These are phyloP conservation scores for Sipha maydis DNA, from an alignment of 2,888 invertebrate species.

Conservation along the genomic window DNA sequence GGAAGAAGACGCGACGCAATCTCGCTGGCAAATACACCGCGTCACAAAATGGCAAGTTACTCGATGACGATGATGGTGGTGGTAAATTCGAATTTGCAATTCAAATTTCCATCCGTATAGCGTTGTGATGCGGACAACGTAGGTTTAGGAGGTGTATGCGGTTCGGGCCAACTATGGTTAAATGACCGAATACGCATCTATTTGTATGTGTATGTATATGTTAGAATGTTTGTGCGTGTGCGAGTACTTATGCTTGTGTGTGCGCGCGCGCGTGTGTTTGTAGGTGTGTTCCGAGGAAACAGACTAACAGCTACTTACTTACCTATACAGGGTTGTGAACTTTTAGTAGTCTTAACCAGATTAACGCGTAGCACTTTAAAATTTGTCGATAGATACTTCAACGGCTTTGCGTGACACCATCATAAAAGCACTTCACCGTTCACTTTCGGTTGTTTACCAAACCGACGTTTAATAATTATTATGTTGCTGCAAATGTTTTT, in stretches of 20 bases:
- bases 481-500: too few species aligned
- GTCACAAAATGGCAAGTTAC: constrained; percentile 46
- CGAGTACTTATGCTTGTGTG: too few species aligned
- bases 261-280: not conserved
- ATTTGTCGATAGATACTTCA: constrained; percentile 25
- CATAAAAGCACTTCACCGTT: not conserved
- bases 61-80: not conserved
- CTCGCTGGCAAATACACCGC: not conserved
- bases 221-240: too few species aligned
- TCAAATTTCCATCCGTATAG: constrained; percentile 30
- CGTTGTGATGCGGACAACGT: not conserved
- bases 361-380: constrained; percentile 33
- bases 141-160: not conserved
- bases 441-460: too few species aligned
- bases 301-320: not conserved
- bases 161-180: not conserved
- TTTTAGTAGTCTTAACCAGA: constrained; percentile 24
- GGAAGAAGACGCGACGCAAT: not conserved
- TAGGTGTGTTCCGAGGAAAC: not conserved
- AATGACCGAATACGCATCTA: constrained; percentile 29
- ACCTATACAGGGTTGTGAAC: not conserved
- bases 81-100: constrained; percentile 37
- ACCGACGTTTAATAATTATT: too few species aligned
- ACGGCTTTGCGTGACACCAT: not conserved
- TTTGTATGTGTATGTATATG: too few species aligned